Evolutionary conservation across 2,113 vertebrate genomes (phyloP).

Genomic region (Myiozetetes cayanensis): DNA sequence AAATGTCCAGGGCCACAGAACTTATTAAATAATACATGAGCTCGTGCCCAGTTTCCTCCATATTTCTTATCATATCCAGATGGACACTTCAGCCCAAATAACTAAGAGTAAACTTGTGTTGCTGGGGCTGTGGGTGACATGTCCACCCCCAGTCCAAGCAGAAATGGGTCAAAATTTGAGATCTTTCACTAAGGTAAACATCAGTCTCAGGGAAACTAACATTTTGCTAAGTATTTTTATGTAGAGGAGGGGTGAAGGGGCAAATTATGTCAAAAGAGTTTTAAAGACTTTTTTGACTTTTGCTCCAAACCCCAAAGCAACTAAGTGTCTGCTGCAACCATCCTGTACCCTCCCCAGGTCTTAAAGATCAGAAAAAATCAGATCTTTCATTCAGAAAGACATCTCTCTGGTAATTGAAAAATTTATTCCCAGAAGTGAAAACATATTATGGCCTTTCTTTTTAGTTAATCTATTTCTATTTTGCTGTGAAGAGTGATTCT

Average conservation of each 20-base stretch:
- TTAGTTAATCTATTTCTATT: background rate
- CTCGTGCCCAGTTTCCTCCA: background rate
- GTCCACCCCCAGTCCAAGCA: background rate
- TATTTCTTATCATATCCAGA: background rate
- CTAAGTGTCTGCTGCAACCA: background rate
- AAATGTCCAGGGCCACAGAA: background rate
- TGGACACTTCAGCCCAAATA: background rate
- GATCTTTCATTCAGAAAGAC: background rate
- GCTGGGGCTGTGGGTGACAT: background rate
- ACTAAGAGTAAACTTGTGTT: background rate
- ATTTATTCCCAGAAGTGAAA: slow-evolving; percentile 47
- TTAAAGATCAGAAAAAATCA: background rate
- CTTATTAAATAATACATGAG: background rate
- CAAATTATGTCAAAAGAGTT: background rate
- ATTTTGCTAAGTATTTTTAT: background rate
- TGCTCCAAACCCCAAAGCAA: background rate
- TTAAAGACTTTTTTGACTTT: background rate
- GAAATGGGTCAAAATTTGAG: background rate
- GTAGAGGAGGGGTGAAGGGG: background rate
- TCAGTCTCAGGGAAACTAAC: background rate
- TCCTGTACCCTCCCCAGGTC: background rate
- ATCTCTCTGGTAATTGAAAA: background rate
- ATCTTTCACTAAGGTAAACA: background rate
- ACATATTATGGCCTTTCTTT: slow-evolving; percentile 2
- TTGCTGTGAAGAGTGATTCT: slow-evolving; percentile 13